Evolutionary conservation across 1,140 invertebrate species (phyloP).

Genomic region (Cylas formicarius): DNA sequence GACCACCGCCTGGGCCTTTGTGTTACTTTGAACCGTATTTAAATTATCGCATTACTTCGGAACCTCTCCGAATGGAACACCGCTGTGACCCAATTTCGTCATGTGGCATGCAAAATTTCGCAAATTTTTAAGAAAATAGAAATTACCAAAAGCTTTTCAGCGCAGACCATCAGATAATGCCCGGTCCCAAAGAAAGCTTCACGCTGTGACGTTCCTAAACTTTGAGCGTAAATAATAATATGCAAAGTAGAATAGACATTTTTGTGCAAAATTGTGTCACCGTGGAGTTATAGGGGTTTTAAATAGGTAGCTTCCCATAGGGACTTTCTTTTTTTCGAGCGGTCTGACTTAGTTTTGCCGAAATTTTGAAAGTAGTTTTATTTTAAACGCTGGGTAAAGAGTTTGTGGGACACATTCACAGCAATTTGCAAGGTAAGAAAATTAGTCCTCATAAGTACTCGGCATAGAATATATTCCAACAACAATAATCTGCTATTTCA

Average conservation of each 20-base stretch:
- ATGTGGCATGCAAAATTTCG: slow-evolving; percentile 20
- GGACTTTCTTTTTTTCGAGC: slow-evolving; percentile 15
- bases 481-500: no score
- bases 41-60: no score
- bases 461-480: no score
- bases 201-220: slow-evolving; percentile 16
- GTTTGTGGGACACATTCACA: no score
- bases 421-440: no score
- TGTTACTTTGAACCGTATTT: background rate
- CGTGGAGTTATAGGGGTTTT: background rate
- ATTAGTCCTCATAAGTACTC: no score
- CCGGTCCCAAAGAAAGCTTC: slow-evolving; percentile 15
- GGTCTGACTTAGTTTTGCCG: no score
- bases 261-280: slow-evolving; percentile 21
- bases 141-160: slow-evolving; percentile 4
- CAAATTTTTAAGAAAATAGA: slow-evolving; percentile 8
- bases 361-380: background rate
- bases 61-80: slow-evolving; percentile 1
- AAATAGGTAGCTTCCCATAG: slow-evolving; percentile 11
- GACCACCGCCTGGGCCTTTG: background rate
- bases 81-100: slow-evolving; percentile 20
- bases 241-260: slow-evolving; percentile 24
- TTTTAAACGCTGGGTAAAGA: no score
- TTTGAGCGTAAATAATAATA: no score
- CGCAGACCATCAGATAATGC: slow-evolving; percentile 11